A percentile compares a stretch with the other conserved stretches of the same genome.
Evolutionary conservation across 37 sponge, comb jelly and placozoan genomes (phyloP).

Genomic region (Lycopodina hypogea): DNA sequence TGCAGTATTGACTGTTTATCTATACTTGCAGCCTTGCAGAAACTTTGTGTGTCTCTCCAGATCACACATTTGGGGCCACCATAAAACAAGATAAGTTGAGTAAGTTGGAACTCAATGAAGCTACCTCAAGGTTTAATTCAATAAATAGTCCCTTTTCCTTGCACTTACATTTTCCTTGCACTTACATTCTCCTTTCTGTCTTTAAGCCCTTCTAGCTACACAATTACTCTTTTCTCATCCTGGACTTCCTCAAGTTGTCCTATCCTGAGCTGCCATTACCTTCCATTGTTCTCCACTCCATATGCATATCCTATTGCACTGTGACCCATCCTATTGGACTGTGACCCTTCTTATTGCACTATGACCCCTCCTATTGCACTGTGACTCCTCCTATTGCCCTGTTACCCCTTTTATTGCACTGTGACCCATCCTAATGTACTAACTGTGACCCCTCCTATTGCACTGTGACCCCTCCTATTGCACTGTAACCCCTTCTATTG

Average conservation of each 20-base stretch:
- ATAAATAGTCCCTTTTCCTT: background rate
- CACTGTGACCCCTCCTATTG: too few relatives aligned
- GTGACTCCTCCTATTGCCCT: background rate
- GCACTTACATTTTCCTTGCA: background rate
- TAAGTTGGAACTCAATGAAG: slow-evolving; percentile 15
- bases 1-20: too few relatives aligned
- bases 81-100: slow-evolving; percentile 84
- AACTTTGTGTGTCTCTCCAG: slow-evolving; percentile 67
- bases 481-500: too few relatives aligned
- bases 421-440: too few relatives aligned
- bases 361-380: background rate
- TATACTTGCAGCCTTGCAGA: slow-evolving; percentile 74
- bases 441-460: too few relatives aligned
- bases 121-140: too few relatives aligned
- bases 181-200: background rate
- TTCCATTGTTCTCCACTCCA: background rate
- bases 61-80: slow-evolving; percentile 90
- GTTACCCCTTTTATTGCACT: too few relatives aligned
- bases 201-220: too few relatives aligned
- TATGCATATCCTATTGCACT: background rate
- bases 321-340: background rate
- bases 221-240: too few relatives aligned
- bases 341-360: too few relatives aligned
- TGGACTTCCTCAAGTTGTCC: too few relatives aligned
- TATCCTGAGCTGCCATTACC: too few relatives aligned